Evolutionary conservation across 2,797 vertebrate species (phyloP).

Genomic region (Cryptoblepharus egeriae): DNA sequence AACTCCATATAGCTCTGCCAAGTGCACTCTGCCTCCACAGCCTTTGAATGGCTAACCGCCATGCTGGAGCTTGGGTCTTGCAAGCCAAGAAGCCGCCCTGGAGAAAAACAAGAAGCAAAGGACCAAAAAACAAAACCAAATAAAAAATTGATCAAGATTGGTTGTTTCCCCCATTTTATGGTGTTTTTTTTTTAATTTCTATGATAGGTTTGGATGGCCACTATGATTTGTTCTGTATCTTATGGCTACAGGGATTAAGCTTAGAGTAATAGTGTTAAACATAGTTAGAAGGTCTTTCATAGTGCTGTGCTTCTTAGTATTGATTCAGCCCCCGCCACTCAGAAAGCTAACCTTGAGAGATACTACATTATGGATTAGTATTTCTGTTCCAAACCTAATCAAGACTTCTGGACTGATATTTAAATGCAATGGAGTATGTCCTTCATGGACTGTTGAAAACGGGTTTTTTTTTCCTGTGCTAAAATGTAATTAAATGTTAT

Average conservation of each 20-base stretch:
- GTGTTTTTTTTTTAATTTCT: constrained; percentile 1
- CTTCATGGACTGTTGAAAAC: not conserved
- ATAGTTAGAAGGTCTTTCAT: constrained; percentile 49
- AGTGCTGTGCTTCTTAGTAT: constrained; percentile 47
- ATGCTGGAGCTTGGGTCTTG: not conserved
- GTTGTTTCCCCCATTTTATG: not conserved
- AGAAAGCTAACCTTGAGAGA: constrained; percentile 48
- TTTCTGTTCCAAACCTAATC: constrained; percentile 38
- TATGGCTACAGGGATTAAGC: no score
- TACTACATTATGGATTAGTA: constrained; percentile 46
- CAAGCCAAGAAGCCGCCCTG: not conserved
- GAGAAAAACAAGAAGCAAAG: not conserved
- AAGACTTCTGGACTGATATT: constrained; percentile 36
- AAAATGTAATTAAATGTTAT: no score
- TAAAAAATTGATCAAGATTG: not conserved
- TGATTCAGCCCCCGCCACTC: constrained; percentile 42
- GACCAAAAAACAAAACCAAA: not conserved
- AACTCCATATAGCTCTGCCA: no score
- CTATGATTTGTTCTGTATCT: constrained; percentile 49
- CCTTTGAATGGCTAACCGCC: not conserved
- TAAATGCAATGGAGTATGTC: not conserved
- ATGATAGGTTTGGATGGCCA: constrained; percentile 52
- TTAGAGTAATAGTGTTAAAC: constrained; percentile 58
- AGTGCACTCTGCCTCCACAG: not conserved
- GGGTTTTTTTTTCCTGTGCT: constrained; percentile 3